phyloP scores from a whole-genome alignment of 1,140 invertebrate species.

The Cotesia vestalis region DNA sequence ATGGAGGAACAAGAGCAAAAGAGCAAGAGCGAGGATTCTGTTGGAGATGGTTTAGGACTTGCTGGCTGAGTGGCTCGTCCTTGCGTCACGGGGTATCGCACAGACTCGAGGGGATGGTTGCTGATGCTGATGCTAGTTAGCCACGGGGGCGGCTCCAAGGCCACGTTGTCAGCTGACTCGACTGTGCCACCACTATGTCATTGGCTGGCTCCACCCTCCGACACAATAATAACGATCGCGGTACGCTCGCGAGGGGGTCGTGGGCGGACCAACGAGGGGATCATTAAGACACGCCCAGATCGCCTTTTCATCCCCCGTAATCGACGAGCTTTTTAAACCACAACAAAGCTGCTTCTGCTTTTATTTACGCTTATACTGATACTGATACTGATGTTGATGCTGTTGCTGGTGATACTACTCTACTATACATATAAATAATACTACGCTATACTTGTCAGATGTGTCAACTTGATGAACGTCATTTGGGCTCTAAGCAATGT shows the following conservation, averaged over 20 bases:
- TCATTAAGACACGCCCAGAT: conserved; percentile 1
- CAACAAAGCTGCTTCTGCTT: conserved; percentile 14
- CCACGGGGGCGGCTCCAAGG: conserved; percentile 53
- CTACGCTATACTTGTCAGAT: too few relatives aligned
- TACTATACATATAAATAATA: not conserved
- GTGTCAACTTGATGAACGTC: not conserved
- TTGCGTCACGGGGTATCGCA: conserved; percentile 42
- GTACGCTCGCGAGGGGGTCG: conserved; percentile 40
- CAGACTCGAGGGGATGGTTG: conserved; percentile 38
- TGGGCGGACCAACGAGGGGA: conserved; percentile 40
- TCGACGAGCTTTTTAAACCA: conserved; percentile 6
- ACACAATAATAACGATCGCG: conserved; percentile 24
- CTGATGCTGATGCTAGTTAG: conserved; percentile 50
- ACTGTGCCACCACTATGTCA: conserved; percentile 54
- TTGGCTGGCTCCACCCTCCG: conserved; percentile 58
- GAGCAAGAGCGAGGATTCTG: conserved; percentile 3
- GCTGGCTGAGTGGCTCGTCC: conserved; percentile 62
- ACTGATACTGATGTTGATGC: not conserved
- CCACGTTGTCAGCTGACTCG: conserved; percentile 57
- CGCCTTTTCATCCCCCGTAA: conserved; percentile 7
- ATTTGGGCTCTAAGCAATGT: not conserved
- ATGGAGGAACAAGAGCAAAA: not conserved
- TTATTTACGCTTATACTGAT: not conserved
- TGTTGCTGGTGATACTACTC: not conserved
- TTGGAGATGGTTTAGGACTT: conserved; percentile 50